Evolutionary conservation across 2,797 vertebrate genomes (phyloP).

Genomic region (Chrysocyon brachyurus): DNA sequence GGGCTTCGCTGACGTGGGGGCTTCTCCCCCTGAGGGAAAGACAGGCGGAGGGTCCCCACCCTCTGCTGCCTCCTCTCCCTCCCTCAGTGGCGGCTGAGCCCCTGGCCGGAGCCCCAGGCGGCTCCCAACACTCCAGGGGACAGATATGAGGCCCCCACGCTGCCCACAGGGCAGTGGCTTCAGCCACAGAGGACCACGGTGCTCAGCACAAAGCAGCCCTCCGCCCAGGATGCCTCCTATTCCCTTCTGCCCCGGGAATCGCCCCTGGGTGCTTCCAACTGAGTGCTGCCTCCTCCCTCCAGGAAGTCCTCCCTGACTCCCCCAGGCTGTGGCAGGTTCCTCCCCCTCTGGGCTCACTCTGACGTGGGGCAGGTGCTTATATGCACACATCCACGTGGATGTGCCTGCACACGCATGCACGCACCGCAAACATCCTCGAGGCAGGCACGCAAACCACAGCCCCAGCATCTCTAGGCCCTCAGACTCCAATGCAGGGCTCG

Average conservation of each 20-base stretch:
- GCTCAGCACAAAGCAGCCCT: background rate
- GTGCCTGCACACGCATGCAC: background rate
- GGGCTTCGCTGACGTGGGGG: no score
- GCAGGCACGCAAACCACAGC: background rate
- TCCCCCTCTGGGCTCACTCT: background rate
- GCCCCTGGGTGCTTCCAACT: background rate
- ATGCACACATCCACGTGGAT: fast-evolving
- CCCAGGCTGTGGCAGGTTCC: background rate
- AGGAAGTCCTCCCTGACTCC: background rate
- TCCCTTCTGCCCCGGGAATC: background rate
- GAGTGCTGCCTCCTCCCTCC: background rate
- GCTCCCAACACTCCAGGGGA: background rate
- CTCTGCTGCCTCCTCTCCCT: background rate
- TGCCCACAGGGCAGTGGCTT: background rate
- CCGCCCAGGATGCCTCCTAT: background rate
- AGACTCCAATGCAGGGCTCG: background rate
- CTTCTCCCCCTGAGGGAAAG: background rate
- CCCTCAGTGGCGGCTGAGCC: background rate
- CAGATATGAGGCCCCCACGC: background rate
- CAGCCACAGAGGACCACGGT: background rate
- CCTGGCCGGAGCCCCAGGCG: background rate
- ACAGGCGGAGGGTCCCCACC: background rate
- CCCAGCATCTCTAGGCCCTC: background rate
- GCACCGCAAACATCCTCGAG: fast-evolving
- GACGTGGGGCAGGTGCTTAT: fast-evolving